Base-by-base conservation (phyloP, 2,113 vertebrate species). In the Eretmochelys imbricata region DNA sequence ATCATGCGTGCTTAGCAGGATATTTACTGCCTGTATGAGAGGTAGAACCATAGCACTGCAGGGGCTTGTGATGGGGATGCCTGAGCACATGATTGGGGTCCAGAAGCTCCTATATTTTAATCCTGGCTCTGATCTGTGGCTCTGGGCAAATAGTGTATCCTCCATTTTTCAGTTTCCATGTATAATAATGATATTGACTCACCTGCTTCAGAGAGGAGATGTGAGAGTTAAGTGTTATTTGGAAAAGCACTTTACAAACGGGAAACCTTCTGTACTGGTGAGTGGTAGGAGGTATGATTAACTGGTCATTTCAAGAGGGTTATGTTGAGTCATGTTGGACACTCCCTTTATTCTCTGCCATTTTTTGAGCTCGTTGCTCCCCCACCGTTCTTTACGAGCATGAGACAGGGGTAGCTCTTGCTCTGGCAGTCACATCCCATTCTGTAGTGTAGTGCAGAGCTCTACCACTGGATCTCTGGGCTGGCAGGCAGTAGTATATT, bases 101-200 rank as follows among this genome's bases (percentile, higher is more conserved):
- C 87, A 84, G 83, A 84, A 91, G 49, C 87, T 93, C 48, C 91
- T 89, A 80, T 49, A 81, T 87, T 84, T 80, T 88, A 84, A 85
- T 46, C 35, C 69, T 80, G 42, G 31, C 76, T 94, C 69, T 85
- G 31, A 79, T 22, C 29, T 49, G 50, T 10, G 76, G 25, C 54
- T 85, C 13, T 88, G 85, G 25, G 38, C 90, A 93, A 80, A 24
- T 35, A 53, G 5, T 75, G 91, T 95, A 38, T 62, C 16, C 31
- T 16, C 53, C 62, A 14, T 69, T 69, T 17, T 69, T 69, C 62
- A 69, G 31, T 84, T 88, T 90, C 78, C 24, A 54, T 83, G 75
- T 84, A 88, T 92, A 78, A 92, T 87, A 81, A 31, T 87, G 92
- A 79, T 93, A 94, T 83, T 65, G 65, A 91, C 84, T 89, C 82